A percentile compares a stretch with the other conserved stretches of the same genome.
Evolutionary conservation across 2,888 invertebrate genomes (phyloP).

Genomic region (Pantelozetes paolii): DNA sequence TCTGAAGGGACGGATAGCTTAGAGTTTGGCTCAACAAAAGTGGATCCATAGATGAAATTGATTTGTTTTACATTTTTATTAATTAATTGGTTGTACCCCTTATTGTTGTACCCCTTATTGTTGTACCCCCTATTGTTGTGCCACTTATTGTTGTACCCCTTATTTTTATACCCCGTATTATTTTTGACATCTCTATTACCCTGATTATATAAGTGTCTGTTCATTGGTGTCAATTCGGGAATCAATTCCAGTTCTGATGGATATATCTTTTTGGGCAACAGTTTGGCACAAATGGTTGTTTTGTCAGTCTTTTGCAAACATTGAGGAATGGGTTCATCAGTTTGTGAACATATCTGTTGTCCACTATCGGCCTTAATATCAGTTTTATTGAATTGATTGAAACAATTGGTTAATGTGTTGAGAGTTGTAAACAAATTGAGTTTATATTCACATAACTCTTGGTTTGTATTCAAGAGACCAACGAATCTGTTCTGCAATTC

Average conservation of each 20-base stretch:
- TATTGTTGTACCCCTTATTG: background rate
- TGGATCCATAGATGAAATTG: background rate
- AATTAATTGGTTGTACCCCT: background rate
- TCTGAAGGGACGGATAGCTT: background rate
- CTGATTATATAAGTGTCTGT: too few relatives aligned
- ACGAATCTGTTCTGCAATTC: slow-evolving; percentile 5
- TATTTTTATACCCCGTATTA: background rate
- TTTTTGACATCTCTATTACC: background rate
- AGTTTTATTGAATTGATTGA: background rate
- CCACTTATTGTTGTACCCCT: background rate
- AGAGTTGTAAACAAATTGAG: background rate
- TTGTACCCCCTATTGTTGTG: background rate
- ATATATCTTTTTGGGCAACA: background rate
- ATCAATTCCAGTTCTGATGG: background rate
- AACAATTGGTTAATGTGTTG: background rate
- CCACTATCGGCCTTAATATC: background rate
- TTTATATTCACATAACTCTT: background rate
- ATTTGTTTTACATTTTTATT: background rate
- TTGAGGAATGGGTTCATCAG: background rate
- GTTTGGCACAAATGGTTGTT: background rate
- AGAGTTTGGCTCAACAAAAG: background rate
- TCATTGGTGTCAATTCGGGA: background rate
- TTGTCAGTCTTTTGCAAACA: background rate
- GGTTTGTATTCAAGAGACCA: slow-evolving; percentile 8
- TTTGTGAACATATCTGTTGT: background rate